Percentiles rank a stretch among this genome's conserved stretches.
Conservation (phyloP, 2,888 invertebrate genomes). For the Dromius quadrimaculatus region DNA sequence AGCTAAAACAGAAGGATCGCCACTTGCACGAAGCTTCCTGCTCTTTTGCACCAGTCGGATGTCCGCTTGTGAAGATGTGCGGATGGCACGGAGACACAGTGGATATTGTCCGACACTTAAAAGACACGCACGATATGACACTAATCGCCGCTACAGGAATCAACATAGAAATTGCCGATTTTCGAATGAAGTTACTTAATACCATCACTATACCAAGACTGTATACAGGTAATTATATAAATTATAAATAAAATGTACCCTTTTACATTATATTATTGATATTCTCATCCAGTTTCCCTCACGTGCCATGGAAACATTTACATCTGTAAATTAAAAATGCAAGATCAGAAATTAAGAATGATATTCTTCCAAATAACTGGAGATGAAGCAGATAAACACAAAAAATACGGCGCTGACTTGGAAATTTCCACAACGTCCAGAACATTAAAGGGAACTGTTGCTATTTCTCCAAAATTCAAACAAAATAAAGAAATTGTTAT, state of each 20-base stretch:
- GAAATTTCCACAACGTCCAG: conserved; percentile 36
- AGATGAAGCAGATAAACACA: conserved; percentile 4
- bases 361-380: conserved; percentile 44
- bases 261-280: too few relatives aligned
- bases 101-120: conserved; percentile 56
- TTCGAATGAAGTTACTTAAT: conserved; percentile 54
- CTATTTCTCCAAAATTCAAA: conserved; percentile 32
- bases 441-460: conserved; percentile 44
- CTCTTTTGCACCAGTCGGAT: conserved; percentile 53
- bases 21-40: conserved; percentile 57
- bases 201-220: conserved; percentile 30
- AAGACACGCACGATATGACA: conserved; percentile 55
- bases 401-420: conserved; percentile 40
- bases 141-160: conserved; percentile 55
- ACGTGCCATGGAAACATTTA: conserved; percentile 52
- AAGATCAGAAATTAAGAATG: conserved; percentile 34
- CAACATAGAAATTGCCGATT: conserved; percentile 57
- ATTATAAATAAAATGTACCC: too few relatives aligned
- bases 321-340: conserved; percentile 47
- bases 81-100: conserved; percentile 55
- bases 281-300: too few relatives aligned
- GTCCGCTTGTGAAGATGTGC: conserved; percentile 55
- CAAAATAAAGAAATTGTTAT: conserved; percentile 42
- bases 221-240: too few relatives aligned
- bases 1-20: conserved; percentile 55